Evolutionary conservation across 2,797 vertebrate species (phyloP).

Genomic region (Lepilemur septentrionalis): DNA sequence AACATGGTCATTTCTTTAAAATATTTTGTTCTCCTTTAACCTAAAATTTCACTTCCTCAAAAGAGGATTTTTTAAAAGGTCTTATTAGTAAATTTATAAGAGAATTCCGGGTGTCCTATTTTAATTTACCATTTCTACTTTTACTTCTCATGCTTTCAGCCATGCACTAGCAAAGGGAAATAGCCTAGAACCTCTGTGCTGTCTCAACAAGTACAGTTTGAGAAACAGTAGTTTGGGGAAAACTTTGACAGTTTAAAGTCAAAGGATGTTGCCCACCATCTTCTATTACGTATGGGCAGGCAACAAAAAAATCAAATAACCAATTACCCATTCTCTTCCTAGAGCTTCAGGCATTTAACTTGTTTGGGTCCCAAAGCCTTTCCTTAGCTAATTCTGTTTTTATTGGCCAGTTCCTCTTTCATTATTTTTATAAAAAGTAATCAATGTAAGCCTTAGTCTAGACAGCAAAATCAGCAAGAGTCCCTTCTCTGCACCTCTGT

Average conservation of each 20-base stretch:
- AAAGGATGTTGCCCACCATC: neutral
- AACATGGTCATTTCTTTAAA: conserved; percentile 19
- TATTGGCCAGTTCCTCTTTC: conserved; percentile 55
- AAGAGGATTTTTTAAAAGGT: neutral
- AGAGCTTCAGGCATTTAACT: conserved; percentile 24
- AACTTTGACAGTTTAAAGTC: neutral
- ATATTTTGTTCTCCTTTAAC: neutral
- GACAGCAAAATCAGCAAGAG: conserved; percentile 17
- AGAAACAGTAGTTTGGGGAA: neutral
- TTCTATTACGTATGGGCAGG: neutral
- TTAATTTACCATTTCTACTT: neutral
- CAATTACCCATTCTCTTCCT: neutral
- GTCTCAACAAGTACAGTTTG: neutral
- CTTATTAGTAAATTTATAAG: neutral
- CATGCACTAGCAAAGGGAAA: neutral
- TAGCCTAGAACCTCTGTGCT: neutral
- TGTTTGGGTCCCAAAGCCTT: conserved; percentile 17
- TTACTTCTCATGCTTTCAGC: neutral
- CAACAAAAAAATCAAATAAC: neutral
- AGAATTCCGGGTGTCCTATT: neutral
- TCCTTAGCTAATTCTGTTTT: conserved; percentile 58
- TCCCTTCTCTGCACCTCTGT: neutral
- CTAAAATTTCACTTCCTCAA: neutral
- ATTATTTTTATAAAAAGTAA: conserved; percentile 58
- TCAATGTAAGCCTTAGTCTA: conserved; percentile 54